phyloP scores from a whole-genome alignment of 2,888 invertebrate species.

The Listrodromus nycthemerus region DNA sequence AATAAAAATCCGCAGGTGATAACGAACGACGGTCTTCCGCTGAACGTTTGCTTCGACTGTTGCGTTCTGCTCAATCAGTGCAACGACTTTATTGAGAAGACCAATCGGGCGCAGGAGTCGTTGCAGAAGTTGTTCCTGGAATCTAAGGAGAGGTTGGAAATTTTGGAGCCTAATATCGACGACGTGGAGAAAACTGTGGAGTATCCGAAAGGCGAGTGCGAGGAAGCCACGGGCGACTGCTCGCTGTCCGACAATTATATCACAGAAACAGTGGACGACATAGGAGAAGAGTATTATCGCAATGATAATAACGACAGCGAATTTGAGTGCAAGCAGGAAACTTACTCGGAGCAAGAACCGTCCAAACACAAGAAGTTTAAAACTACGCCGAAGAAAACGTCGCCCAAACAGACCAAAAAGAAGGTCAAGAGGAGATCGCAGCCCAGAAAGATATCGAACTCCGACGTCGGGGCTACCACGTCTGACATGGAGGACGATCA shows the following conservation, averaged over 20 bases:
- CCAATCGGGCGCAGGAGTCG: constrained; percentile 83
- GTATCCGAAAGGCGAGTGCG: constrained; percentile 74
- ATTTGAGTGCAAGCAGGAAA: constrained; percentile 67
- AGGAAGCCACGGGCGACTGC: constrained; percentile 66
- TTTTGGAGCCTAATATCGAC: constrained; percentile 73
- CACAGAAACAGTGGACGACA: constrained; percentile 46
- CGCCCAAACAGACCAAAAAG: constrained; percentile 72
- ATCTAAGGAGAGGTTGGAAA: constrained; percentile 48
- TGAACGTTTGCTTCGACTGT: constrained; percentile 83
- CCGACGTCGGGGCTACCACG: constrained; percentile 61
- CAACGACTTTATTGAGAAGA: constrained; percentile 83
- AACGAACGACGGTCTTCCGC: constrained; percentile 81
- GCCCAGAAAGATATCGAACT: constrained; percentile 60
- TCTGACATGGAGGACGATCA: constrained; percentile 77
- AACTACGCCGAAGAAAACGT: constrained; percentile 69
- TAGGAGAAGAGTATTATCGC: constrained; percentile 70
- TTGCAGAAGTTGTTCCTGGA: constrained; percentile 79
- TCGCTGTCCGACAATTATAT: constrained; percentile 73
- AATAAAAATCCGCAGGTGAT: constrained; percentile 76
- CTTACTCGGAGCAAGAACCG: constrained; percentile 62
- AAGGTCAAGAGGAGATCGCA: constrained; percentile 74
- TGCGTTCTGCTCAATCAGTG: constrained; percentile 82
- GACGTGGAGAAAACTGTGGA: constrained; percentile 72
- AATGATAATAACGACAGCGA: constrained; percentile 66
- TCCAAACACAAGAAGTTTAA: constrained; percentile 75